Evolutionary conservation across 2,797 vertebrate species (phyloP), one percentile per base, ranked within the genome.

Genomic region (Gambelia wislizenii): DNA sequence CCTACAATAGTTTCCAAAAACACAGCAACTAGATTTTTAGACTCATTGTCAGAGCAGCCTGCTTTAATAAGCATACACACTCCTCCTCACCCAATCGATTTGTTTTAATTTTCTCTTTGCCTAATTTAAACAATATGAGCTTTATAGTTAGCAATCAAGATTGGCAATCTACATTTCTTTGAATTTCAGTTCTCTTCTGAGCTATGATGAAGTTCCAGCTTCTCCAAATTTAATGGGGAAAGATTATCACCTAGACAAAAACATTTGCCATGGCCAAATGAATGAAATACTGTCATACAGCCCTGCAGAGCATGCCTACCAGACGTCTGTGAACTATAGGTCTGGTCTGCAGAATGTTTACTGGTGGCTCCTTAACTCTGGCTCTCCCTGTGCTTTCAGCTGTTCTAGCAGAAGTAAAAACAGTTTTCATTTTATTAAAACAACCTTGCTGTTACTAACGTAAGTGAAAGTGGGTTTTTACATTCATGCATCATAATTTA

Each of bases 1-100:
- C 91, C 89, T 87, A 85, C 5, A 79, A 79, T 84, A 69, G 77
- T 49, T 86, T 95, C 91, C 89, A 95, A 95, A 95, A 61, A 83
- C 87, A 84, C 90, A 93, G 80, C 0, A 86, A 88, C 49, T 88
- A 90, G 92, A 83, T 76, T 89, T 89, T 86, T 78, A 91, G 88
- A 91, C 54, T 86, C 49, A 47, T 81, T 93, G 87, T 0, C 52
- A 91, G 2, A 44, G 33, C 0, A 12, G 87, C 81, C 76, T 1
- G 0, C 80, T 5, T 64, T 74, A 84, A 86, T 91, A 84, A 89
- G 6, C 33, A 81, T 92, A 87, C 84, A 59, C 82, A 92, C 72
- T 76, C 36, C 52, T 87, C 61, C 49, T 9, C 6, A 22, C 42
- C 36, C 10, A 20, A 59, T 80, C 67, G 70, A 79, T 74, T 87